Percentiles rank a stretch among this genome's conserved stretches.
Conservation (phyloP, 2,888 invertebrate species). For the Phrixothrix hirtus region DNA sequence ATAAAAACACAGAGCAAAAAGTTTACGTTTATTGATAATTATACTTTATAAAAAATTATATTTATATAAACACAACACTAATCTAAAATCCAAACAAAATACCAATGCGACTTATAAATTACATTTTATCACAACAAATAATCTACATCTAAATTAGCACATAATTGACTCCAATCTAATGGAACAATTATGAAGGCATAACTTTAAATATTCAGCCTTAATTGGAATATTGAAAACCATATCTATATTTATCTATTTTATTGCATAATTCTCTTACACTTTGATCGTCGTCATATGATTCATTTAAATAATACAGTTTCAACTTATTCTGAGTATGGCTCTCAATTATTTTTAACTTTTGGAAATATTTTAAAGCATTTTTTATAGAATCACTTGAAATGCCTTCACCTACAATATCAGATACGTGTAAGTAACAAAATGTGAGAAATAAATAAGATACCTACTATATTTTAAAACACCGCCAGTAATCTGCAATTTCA, state of each 20-base stretch:
- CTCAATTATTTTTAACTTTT: constrained; percentile 80
- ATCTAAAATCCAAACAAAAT: background rate
- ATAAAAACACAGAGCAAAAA: background rate
- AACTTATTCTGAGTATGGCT: constrained; percentile 52
- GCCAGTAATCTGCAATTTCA: constrained; percentile 65
- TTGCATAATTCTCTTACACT: constrained; percentile 45
- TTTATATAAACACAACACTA: background rate
- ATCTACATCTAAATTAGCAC: background rate
- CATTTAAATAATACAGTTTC: constrained; percentile 50
- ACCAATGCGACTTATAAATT: background rate
- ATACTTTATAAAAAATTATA: background rate
- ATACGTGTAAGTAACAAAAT: background rate
- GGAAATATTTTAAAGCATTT: constrained; percentile 80
- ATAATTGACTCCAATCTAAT: background rate
- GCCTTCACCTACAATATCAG: constrained; percentile 73
- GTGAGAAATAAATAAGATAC: constrained; percentile 27
- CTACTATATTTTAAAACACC: constrained; percentile 67
- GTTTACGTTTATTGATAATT: background rate
- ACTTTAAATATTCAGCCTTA: background rate
- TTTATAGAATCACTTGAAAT: constrained; percentile 84
- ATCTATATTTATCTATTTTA: constrained; percentile 48
- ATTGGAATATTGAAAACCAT: constrained; percentile 7
- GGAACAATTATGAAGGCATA: background rate
- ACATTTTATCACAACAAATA: background rate
- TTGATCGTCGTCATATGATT: constrained; percentile 47